phyloP scores from a whole-genome alignment of 2,888 invertebrate species.

The Lepidochitona cinerea region DNA sequence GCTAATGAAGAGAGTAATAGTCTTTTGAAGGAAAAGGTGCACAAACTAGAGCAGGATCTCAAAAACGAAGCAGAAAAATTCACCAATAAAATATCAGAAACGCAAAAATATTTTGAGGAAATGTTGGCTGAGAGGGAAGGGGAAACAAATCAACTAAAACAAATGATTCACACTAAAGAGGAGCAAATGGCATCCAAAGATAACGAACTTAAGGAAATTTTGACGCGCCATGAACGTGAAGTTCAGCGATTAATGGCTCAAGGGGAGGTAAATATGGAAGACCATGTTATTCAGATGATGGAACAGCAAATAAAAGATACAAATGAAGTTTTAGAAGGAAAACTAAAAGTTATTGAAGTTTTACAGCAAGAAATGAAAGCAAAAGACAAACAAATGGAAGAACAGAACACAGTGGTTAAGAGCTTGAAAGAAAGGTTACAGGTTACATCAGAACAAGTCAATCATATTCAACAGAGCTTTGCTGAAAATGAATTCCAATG shows the following conservation, averaged over 20 bases:
- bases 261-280: constrained; percentile 58
- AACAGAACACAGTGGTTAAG: constrained; percentile 74
- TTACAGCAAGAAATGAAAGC: constrained; percentile 55
- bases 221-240: constrained; percentile 58
- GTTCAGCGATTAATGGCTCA: constrained; percentile 58
- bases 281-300: constrained; percentile 58
- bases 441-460: constrained; percentile 86
- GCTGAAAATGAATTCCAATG: constrained; percentile 80
- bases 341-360: constrained; percentile 62
- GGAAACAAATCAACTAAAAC: constrained; percentile 44
- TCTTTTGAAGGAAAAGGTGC: constrained; percentile 50
- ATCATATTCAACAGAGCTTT: constrained; percentile 85
- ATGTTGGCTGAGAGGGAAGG: constrained; percentile 57
- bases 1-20: constrained; percentile 51
- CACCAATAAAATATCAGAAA: constrained; percentile 52
- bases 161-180: constrained; percentile 47
- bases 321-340: constrained; percentile 61
- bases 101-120: constrained; percentile 64
- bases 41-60: constrained; percentile 51
- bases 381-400: constrained; percentile 54
- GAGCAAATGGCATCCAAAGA: constrained; percentile 51
- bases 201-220: constrained; percentile 55
- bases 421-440: constrained; percentile 81
- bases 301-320: constrained; percentile 63
- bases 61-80: constrained; percentile 56